Evolutionary conservation across 2,797 vertebrate species (phyloP).

Genomic region (Pelochelys cantorii): DNA sequence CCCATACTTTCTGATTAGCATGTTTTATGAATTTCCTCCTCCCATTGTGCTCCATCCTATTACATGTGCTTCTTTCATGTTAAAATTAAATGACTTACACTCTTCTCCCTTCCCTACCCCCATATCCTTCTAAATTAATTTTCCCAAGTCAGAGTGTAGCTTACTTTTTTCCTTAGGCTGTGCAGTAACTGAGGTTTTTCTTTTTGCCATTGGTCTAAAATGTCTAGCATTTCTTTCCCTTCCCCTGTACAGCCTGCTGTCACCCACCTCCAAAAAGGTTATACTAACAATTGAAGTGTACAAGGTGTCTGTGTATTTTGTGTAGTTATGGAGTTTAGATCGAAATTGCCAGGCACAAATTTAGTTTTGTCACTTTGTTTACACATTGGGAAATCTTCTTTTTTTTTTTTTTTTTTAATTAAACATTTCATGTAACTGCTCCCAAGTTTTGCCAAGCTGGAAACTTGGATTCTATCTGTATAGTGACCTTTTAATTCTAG

Average conservation of each 20-base stretch:
- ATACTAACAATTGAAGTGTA: slow-evolving; percentile 79
- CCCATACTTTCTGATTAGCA: slow-evolving; percentile 78
- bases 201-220: slow-evolving; percentile 76
- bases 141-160: slow-evolving; percentile 81
- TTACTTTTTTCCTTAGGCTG: slow-evolving; percentile 78
- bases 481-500: slow-evolving; percentile 88
- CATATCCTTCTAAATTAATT: slow-evolving; percentile 81
- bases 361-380: slow-evolving; percentile 86
- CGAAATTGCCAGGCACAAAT: slow-evolving; percentile 84
- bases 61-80: slow-evolving; percentile 80
- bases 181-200: slow-evolving; percentile 77
- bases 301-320: slow-evolving; percentile 83
- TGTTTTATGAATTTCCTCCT: slow-evolving; percentile 77
- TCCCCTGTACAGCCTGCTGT: slow-evolving; percentile 79
- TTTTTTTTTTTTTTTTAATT: slow-evolving; percentile 76
- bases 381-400: slow-evolving; percentile 77
- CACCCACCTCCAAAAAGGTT: slow-evolving; percentile 72
- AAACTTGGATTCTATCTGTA: slow-evolving; percentile 84
- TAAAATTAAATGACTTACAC: slow-evolving; percentile 78
- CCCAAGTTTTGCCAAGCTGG: slow-evolving; percentile 84
- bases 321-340: slow-evolving; percentile 85
- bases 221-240: slow-evolving; percentile 77
- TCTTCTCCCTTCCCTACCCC: slow-evolving; percentile 46
- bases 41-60: slow-evolving; percentile 77
- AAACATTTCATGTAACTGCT: slow-evolving; percentile 86